Conservation (phyloP, 1,140 invertebrate genomes). For the Drusus annulatus region DNA sequence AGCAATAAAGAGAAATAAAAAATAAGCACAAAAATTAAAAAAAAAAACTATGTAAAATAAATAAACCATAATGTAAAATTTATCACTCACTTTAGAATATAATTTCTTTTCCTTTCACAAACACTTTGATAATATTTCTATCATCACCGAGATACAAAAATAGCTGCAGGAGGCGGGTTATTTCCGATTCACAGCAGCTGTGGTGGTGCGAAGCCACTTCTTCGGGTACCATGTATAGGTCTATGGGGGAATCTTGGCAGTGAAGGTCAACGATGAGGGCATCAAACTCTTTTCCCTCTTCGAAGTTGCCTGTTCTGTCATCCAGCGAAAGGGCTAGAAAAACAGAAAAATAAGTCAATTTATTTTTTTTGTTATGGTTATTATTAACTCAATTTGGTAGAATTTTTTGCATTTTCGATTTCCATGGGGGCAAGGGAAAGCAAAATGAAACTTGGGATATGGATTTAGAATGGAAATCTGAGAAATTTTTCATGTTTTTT, state of each 20-base stretch:
- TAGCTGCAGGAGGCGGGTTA: constrained; percentile 81
- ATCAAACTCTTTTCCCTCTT: constrained; percentile 88
- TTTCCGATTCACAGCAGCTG: constrained; percentile 56
- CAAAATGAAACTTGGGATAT: no score
- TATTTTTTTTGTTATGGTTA: no score
- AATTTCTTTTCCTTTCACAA: constrained; percentile 79
- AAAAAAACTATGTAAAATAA: no score
- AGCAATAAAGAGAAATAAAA: no score
- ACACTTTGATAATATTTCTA: constrained; percentile 85
- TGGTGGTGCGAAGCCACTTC: constrained; percentile 43
- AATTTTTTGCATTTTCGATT: no score
- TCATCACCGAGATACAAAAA: constrained; percentile 90
- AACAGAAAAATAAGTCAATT: no score
- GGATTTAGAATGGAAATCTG: no score
- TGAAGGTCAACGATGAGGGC: constrained; percentile 81
- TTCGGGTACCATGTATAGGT: constrained; percentile 65
- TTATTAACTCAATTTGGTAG: no score
- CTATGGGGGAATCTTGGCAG: constrained; percentile 71
- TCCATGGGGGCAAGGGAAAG: no score
- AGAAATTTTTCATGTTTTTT: no score
- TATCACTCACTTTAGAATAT: not conserved
- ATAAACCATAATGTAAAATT: no score
- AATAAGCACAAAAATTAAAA: no score
- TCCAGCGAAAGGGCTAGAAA: constrained; percentile 79
- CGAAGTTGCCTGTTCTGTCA: constrained; percentile 84